These are phyloP conservation scores for Agrotis ipsilon DNA, from an alignment of 2,888 invertebrate genomes.

Conservation along the genomic window DNA sequence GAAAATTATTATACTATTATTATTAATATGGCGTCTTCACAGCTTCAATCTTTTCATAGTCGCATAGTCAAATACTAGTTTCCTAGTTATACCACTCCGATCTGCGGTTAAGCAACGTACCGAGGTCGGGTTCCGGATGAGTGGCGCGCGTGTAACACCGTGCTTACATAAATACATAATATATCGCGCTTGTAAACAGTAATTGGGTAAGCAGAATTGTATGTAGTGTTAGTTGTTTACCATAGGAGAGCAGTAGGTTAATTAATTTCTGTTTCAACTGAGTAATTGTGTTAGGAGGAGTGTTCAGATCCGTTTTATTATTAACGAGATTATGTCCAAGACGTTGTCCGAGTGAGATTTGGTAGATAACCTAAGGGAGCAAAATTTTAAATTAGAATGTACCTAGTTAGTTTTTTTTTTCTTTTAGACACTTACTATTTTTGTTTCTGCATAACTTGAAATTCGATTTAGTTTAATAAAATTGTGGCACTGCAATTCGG, in stretches of 20 bases:
- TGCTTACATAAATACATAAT: slow-evolving; percentile 48
- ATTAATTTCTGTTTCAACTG: background rate
- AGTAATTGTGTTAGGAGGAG: background rate
- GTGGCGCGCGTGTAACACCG: slow-evolving; percentile 36
- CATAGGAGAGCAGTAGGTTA: slow-evolving; percentile 12
- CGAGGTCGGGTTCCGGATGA: slow-evolving; percentile 49
- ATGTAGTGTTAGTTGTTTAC: slow-evolving; percentile 15
- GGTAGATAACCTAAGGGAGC: too few relatives aligned
- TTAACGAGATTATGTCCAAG: too few relatives aligned
- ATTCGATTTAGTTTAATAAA: too few relatives aligned
- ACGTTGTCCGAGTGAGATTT: too few relatives aligned
- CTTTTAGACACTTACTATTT: too few relatives aligned
- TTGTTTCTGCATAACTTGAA: too few relatives aligned
- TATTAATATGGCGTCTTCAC: too few relatives aligned
- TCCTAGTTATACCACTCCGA: slow-evolving; percentile 29
- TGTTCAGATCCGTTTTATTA: background rate
- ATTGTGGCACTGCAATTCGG: too few relatives aligned
- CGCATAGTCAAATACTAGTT: slow-evolving; percentile 7
- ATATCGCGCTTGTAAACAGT: slow-evolving; percentile 26
- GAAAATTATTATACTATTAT: too few relatives aligned
- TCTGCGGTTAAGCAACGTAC: slow-evolving; percentile 40
- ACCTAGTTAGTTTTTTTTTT: too few relatives aligned
- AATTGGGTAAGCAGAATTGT: slow-evolving; percentile 37
- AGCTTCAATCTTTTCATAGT: too few relatives aligned
- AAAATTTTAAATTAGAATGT: too few relatives aligned